Evolutionary conservation across 2,797 vertebrate species (phyloP).

Genomic region (Falco naumanni): DNA sequence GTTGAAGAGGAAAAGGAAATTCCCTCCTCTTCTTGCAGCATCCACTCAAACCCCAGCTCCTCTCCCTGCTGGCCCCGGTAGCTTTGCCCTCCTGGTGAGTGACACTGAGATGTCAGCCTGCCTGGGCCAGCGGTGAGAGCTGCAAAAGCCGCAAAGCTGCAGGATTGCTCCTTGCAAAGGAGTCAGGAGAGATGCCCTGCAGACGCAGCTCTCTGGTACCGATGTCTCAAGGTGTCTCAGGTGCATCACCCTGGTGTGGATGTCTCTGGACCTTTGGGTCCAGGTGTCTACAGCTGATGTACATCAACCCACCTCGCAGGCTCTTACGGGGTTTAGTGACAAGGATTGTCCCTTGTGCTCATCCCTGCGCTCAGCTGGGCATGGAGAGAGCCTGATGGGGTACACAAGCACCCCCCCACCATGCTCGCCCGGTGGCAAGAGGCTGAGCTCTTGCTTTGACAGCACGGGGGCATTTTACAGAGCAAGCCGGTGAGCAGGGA

Average conservation of each 20-base stretch:
- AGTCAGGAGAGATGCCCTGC: neutral
- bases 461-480: too few species aligned
- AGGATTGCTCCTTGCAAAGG: neutral
- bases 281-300: too few species aligned
- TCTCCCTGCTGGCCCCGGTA: accelerated
- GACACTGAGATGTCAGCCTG: neutral
- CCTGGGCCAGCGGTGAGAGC: neutral
- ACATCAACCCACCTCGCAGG: neutral
- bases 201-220: neutral
- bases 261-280: neutral
- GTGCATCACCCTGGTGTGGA: neutral
- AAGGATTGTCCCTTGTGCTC: neutral
- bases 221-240: neutral
- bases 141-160: neutral
- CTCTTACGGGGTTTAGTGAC: neutral
- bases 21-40: neutral
- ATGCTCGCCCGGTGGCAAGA: neutral
- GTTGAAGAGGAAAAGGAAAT: neutral
- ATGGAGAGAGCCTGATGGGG: neutral
- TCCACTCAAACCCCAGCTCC: neutral
- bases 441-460: neutral
- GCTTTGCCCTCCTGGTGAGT: neutral
- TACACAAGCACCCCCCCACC: neutral
- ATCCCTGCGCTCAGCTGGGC: accelerated
- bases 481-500: accelerated